A percentile compares a stretch with the other conserved stretches of the same genome.
phyloP scores from a whole-genome alignment of 2,888 invertebrate species.

The Drosophila anomelani region DNA sequence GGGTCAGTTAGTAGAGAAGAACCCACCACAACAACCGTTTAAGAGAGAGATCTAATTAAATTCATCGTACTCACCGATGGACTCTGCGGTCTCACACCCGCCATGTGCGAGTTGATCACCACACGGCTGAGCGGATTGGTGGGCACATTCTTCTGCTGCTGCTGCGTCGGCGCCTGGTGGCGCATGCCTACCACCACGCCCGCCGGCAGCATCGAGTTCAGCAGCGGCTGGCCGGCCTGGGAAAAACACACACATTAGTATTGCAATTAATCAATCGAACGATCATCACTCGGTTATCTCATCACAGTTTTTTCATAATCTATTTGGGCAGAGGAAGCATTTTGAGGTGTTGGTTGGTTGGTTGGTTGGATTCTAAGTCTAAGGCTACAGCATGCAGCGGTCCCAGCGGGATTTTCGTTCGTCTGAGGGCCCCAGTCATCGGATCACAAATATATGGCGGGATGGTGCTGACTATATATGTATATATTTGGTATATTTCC shows the following conservation, averaged over 20 bases:
- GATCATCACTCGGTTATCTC: constrained; percentile 12
- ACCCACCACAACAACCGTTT: constrained; percentile 64
- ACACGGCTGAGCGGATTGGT: constrained; percentile 92
- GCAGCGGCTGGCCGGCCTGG: constrained; percentile 87
- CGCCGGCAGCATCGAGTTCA: constrained; percentile 88
- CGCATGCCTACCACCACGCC: constrained; percentile 95
- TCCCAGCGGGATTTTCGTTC: constrained; percentile 6
- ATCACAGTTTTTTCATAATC: constrained; percentile 21
- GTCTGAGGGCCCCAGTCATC: not conserved
- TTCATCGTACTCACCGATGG: constrained; percentile 86
- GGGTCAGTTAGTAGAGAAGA: constrained; percentile 64
- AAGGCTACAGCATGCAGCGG: constrained; percentile 44
- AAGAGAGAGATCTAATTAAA: not conserved
- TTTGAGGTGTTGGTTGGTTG: not conserved
- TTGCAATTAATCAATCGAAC: constrained; percentile 1
- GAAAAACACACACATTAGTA: constrained; percentile 28
- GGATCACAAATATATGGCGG: not conserved
- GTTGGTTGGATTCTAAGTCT: constrained; percentile 8
- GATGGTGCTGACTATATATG: not conserved
- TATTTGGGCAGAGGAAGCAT: constrained; percentile 32
- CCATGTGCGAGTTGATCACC: constrained; percentile 92
- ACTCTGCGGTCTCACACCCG: constrained; percentile 92
- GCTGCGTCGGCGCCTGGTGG: constrained; percentile 89
- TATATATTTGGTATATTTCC: constrained; percentile 1
- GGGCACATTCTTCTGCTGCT: constrained; percentile 90